These are phyloP conservation scores for Meloe dianella DNA, from an alignment of 2,888 invertebrate species.

Conservation along the genomic window DNA sequence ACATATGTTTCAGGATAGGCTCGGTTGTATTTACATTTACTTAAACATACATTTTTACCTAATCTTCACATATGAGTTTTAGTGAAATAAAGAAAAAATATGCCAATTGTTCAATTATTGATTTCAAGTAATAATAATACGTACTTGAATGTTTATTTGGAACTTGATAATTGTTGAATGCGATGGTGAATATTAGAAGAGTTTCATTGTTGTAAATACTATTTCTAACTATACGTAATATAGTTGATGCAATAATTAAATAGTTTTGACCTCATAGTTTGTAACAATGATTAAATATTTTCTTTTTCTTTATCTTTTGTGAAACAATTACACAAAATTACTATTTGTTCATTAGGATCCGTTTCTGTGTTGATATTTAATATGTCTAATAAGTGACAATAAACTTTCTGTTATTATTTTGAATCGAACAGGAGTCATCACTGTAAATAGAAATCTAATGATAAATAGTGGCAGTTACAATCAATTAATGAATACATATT, in stretches of 20 bases:
- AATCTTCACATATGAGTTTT: too few species aligned
- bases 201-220: too few species aligned
- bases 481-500: background rate
- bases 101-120: too few species aligned
- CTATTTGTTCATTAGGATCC: background rate
- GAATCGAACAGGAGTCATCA: background rate
- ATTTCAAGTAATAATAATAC: too few species aligned
- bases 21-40: too few species aligned
- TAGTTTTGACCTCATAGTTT: background rate
- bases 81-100: too few species aligned
- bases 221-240: too few species aligned
- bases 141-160: too few species aligned
- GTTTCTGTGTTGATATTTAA: background rate
- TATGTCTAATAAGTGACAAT: background rate
- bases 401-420: background rate
- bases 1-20: background rate
- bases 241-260: background rate
- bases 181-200: too few species aligned
- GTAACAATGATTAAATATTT: background rate
- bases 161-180: too few species aligned
- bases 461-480: background rate
- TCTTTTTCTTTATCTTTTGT: background rate
- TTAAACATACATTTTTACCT: too few species aligned
- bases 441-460: too few species aligned
- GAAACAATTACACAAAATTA: background rate